Evolutionary conservation across 2,797 vertebrate species (phyloP).

Genomic region (Sebastes trivittatus): DNA sequence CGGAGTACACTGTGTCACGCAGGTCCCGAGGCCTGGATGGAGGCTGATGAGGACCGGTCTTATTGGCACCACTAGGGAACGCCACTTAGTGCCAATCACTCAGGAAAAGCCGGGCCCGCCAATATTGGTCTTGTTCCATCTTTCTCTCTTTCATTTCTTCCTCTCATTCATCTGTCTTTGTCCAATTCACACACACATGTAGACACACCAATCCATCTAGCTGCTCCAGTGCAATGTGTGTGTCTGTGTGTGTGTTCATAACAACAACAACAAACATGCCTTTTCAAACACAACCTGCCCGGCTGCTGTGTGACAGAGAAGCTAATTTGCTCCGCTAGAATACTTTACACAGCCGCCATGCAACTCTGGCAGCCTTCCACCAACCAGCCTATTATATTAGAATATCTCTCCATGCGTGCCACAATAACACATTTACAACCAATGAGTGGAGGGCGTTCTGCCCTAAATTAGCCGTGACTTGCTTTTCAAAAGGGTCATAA

Average conservation of each 20-base stretch:
- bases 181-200: slow-evolving; percentile 7
- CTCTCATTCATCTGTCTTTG: slow-evolving; percentile 27
- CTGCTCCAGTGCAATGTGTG: background rate
- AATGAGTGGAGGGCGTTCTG: slow-evolving; percentile 51
- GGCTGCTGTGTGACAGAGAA: slow-evolving; percentile 43
- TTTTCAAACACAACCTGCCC: slow-evolving; percentile 29
- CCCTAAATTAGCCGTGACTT: slow-evolving; percentile 72
- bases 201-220: background rate
- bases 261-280: slow-evolving; percentile 2
- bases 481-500: slow-evolving; percentile 70
- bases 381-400: slow-evolving; percentile 54
- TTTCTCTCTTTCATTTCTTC: background rate
- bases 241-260: background rate
- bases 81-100: slow-evolving; percentile 44
- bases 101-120: background rate
- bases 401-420: slow-evolving; percentile 54
- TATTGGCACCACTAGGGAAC: background rate
- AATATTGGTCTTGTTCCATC: background rate
- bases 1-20: background rate
- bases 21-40: slow-evolving; percentile 18
- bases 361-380: slow-evolving; percentile 56
- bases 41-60: slow-evolving; percentile 14
- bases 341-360: slow-evolving; percentile 37
- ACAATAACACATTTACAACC: slow-evolving; percentile 64
- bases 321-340: slow-evolving; percentile 45